Percentiles rank a stretch among this genome's conserved stretches.
Conservation (phyloP, 2,113 vertebrate species). For the Calidris pugnax region DNA sequence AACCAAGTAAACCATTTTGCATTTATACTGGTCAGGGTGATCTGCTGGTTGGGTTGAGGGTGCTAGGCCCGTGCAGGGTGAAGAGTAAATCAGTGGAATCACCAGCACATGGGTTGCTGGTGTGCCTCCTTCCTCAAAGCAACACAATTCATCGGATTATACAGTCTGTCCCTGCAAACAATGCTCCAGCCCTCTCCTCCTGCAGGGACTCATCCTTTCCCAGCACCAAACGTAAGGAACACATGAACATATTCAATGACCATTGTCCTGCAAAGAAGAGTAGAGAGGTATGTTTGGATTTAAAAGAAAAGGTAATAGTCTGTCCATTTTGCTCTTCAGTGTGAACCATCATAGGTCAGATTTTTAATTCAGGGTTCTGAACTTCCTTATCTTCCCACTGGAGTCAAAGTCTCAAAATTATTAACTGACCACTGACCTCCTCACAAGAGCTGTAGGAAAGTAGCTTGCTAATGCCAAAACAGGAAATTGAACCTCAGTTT, state of each 20-base stretch:
- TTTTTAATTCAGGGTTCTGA: neutral
- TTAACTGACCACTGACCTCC: neutral
- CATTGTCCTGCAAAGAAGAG: neutral
- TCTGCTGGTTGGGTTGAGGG: neutral
- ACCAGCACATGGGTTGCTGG: accelerated
- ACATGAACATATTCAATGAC: neutral
- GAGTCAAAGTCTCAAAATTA: neutral
- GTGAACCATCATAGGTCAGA: neutral
- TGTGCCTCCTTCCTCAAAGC: neutral
- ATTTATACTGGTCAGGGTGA: neutral
- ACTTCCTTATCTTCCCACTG: neutral
- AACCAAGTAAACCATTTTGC: neutral
- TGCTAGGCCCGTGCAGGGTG: neutral
- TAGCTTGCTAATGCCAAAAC: neutral
- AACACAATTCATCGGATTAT: accelerated
- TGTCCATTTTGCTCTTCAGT: neutral
- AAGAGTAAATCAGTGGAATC: neutral
- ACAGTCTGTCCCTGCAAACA: neutral
- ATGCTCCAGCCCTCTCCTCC: neutral
- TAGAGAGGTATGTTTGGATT: neutral
- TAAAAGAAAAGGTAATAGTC: neutral
- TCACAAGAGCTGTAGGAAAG: neutral
- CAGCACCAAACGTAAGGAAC: neutral
- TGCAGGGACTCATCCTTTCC: neutral
- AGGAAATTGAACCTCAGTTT: neutral